Conservation (phyloP, 1,140 invertebrate genomes). For the Cyclina sinensis region DNA sequence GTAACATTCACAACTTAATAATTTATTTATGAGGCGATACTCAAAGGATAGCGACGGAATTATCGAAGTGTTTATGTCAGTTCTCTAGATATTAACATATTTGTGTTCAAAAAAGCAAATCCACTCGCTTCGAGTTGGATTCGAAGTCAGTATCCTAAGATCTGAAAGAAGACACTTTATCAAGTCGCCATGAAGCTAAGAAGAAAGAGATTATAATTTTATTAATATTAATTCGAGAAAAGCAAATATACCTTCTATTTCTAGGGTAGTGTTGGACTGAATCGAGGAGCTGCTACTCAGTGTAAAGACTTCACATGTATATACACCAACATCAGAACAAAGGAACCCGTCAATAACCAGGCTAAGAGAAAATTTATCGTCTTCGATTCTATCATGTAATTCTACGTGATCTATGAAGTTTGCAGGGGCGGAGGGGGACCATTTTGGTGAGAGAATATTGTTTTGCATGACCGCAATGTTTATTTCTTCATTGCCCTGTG, state of each 20-base stretch:
- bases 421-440: neutral
- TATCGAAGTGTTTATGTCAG: no score
- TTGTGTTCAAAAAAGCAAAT: neutral
- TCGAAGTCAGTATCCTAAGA: neutral
- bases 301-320: slow-evolving; percentile 15
- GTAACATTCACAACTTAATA: no score
- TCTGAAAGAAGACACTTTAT: neutral
- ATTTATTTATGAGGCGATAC: no score
- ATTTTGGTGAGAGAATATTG: neutral
- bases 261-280: neutral
- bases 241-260: neutral
- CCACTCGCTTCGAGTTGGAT: neutral
- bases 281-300: neutral
- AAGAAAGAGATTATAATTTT: neutral
- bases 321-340: neutral
- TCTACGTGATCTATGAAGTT: neutral
- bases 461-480: neutral
- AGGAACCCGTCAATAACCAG: neutral
- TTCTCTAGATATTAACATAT: no score
- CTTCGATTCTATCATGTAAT: neutral
- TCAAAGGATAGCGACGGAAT: no score
- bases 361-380: neutral
- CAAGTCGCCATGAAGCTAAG: neutral
- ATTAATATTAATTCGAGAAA: neutral
- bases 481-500: neutral